Evolutionary conservation across 2,888 invertebrate species (phyloP).

Genomic region (Apamea epomidion): DNA sequence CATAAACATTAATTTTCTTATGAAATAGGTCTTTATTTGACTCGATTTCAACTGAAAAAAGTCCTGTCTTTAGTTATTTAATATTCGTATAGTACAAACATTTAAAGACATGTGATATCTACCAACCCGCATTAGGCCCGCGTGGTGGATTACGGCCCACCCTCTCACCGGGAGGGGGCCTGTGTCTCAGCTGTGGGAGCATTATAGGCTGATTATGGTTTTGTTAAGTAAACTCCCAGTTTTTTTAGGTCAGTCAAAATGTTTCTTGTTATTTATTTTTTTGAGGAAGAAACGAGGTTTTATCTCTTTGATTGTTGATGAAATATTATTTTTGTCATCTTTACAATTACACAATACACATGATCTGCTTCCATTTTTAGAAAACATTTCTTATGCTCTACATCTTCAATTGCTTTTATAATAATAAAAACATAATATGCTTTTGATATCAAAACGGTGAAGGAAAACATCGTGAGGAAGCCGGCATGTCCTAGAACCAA

Average conservation of each 20-base stretch:
- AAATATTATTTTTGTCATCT: not conserved
- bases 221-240: no score
- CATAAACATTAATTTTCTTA: constrained; percentile 30
- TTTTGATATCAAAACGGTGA: no score
- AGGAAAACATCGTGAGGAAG: no score
- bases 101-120: no score
- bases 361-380: not conserved
- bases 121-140: no score
- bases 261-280: not conserved
- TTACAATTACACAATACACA: not conserved
- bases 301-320: not conserved
- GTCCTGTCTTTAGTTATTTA: not conserved
- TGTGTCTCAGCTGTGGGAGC: no score
- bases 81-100: not conserved
- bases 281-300: not conserved
- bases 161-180: no score
- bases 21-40: constrained; percentile 12
- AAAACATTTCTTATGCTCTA: not conserved
- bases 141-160: no score
- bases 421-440: no score
- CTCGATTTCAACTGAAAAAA: constrained; percentile 2
- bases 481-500: no score
- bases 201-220: no score
- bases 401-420: no score
- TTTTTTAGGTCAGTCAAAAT: not conserved